Percentiles rank a stretch among this genome's conserved stretches.
phyloP scores from a whole-genome alignment of 2,113 vertebrate genomes.

The Amazona vittata region DNA sequence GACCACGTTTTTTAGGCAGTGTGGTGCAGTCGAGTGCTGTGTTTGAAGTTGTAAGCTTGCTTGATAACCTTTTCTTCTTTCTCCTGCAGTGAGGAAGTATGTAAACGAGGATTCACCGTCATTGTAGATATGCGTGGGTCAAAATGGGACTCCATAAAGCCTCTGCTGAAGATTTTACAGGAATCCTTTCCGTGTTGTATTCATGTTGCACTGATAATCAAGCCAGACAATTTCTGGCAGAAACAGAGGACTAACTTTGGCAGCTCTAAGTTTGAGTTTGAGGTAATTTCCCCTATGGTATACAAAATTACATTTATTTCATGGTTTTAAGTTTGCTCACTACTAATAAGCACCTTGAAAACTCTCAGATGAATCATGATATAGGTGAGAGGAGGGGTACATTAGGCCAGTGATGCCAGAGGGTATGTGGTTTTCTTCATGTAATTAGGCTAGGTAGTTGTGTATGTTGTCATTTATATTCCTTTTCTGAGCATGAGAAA shows the following conservation, averaged over 20 bases:
- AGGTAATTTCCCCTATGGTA: conserved; percentile 77
- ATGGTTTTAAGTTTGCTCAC: background rate
- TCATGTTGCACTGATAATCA: conserved; percentile 98
- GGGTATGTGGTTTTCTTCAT: background rate
- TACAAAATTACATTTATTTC: background rate
- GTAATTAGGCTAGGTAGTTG: background rate
- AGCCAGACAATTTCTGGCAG: conserved; percentile 99
- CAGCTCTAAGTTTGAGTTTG: conserved; percentile 99
- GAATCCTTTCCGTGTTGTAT: conserved; percentile 97
- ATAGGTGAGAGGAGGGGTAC: background rate
- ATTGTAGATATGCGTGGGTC: conserved; percentile 99
- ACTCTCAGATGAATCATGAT: background rate
- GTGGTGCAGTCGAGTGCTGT: background rate
- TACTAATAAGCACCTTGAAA: background rate
- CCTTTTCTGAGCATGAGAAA: background rate
- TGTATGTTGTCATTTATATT: background rate
- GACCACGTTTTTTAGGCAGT: fast-evolving
- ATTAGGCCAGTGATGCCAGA: background rate
- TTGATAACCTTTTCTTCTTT: conserved; percentile 43
- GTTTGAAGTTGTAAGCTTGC: background rate
- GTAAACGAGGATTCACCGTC: conserved; percentile 96
- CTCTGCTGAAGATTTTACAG: conserved; percentile 96
- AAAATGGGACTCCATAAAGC: conserved; percentile 99
- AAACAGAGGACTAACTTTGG: conserved; percentile 99
- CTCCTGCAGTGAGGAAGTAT: conserved; percentile 89